phyloP scores from a whole-genome alignment of 2,888 invertebrate genomes.

The Calameuta idolon region DNA sequence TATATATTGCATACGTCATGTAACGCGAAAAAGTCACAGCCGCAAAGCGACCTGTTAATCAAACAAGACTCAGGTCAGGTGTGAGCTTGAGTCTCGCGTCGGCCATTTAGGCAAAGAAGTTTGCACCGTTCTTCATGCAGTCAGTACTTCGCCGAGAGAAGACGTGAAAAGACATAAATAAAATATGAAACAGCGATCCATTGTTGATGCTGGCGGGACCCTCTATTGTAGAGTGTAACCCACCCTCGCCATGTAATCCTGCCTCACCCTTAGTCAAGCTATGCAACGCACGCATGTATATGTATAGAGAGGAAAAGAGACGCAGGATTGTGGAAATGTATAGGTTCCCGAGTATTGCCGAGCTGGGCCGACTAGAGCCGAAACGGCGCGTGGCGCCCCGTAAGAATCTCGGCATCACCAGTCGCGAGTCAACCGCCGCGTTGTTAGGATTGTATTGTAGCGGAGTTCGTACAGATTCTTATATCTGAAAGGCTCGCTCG shows the following conservation, averaged over 20 bases:
- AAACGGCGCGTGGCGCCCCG: constrained; percentile 61
- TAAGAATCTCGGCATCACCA: constrained; percentile 56
- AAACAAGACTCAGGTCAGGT: neutral
- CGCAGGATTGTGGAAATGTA: constrained; percentile 12
- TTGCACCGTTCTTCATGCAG: neutral
- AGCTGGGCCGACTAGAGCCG: constrained; percentile 45
- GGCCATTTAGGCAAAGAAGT: neutral
- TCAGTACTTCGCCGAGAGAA: constrained; percentile 8
- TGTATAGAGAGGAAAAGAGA: neutral
- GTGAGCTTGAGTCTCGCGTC: neutral
- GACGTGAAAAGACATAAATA: constrained; percentile 33
- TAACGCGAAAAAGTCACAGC: neutral
- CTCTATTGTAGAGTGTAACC: constrained; percentile 28
- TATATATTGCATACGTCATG: neutral
- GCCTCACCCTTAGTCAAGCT: constrained; percentile 30
- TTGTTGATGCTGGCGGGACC: constrained; percentile 40
- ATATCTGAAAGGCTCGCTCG: neutral
- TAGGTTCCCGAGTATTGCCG: constrained; percentile 35
- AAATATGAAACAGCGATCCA: constrained; percentile 48
- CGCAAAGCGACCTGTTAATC: neutral
- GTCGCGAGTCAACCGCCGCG: constrained; percentile 63
- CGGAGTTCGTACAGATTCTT: neutral
- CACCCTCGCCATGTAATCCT: constrained; percentile 39
- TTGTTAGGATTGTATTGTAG: constrained; percentile 32
- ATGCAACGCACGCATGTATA: constrained; percentile 28